Conservation (phyloP, 2,113 vertebrate genomes). For the Perca fluviatilis region DNA sequence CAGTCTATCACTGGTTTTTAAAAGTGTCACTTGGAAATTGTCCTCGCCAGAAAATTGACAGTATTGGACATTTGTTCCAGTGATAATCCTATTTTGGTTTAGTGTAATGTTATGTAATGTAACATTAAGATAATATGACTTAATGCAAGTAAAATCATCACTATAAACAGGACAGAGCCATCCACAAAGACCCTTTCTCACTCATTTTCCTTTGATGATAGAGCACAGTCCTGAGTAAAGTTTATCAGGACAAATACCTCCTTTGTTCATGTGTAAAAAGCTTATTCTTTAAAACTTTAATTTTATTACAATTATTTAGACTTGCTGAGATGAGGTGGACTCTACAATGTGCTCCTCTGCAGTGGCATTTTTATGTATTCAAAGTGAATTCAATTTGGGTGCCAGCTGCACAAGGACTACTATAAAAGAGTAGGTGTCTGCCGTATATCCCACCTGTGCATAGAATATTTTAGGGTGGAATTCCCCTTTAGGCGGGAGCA, state of each 20-base stretch:
- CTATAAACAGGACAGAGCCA: not conserved
- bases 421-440: constrained; percentile 9
- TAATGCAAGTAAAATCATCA: not conserved
- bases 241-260: not conserved
- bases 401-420: constrained; percentile 31
- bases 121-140: not conserved
- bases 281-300: constrained; percentile 9
- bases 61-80: too few relatives aligned
- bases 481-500: constrained; percentile 73
- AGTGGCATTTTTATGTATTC: not conserved
- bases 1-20: too few relatives aligned
- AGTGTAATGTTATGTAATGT: too few relatives aligned
- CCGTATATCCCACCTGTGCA: constrained; percentile 51
- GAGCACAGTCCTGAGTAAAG: not conserved
- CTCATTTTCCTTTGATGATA: constrained; percentile 1
- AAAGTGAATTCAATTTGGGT: not conserved
- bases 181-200: not conserved
- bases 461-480: constrained; percentile 68
- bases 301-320: not conserved
- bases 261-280: not conserved
- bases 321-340: not conserved
- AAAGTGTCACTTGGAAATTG: too few relatives aligned
- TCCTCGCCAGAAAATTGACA: too few relatives aligned
- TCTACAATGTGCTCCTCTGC: not conserved
- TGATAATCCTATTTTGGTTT: not conserved